Evolutionary conservation across 2,113 vertebrate species (phyloP), one percentile per base, ranked within the genome.

Genomic region (Dissostichus mawsoni): DNA sequence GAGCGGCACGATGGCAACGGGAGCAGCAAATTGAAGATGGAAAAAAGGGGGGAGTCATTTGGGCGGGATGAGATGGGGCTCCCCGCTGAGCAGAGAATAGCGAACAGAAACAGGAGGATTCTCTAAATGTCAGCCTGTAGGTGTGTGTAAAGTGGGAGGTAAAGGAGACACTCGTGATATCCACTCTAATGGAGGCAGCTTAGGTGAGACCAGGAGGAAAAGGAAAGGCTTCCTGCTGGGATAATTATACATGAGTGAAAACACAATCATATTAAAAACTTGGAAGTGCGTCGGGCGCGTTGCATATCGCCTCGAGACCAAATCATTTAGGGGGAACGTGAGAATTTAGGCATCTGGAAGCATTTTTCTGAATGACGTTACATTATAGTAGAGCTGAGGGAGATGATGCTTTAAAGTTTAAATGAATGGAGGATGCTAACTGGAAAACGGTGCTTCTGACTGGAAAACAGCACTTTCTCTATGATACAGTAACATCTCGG

Each of bases 71-170:
- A 84, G 74, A 80, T 13, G 71, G 59, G 76, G 72, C 51, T 69
- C 47, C 82, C 83, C 6, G 59, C 81, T 56, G 83, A 61, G 90
- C 57, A 65, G 87, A 57, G 69, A 85, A 85, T 81, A 83, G 76
- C 76, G 74, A 79, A 66, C 73, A 74, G 76, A 66, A 80, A 75
- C 18, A 67, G 50, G 71, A 74, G 72, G 84, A 80, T 75, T 81
- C 63, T 61, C 79, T 84, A 85, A 91, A 88, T 85, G 86, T 83
- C 88, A 91, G 76, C 18, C 70, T 51, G 77, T 17, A 59, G 88
- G 66, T 62, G 48, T 11, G 47, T 14, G 70, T 70, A 64, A 83
- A 55, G 63, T 20, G 76, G 63, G 0, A 72, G 71, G 80, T 69
- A 75, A 90, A 87, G 67, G 62, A 78, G 75, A 61, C 83, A 68